These are phyloP conservation scores for Minunthozetes semirufus DNA, from an alignment of 2,888 invertebrate species.

Conservation along the genomic window DNA sequence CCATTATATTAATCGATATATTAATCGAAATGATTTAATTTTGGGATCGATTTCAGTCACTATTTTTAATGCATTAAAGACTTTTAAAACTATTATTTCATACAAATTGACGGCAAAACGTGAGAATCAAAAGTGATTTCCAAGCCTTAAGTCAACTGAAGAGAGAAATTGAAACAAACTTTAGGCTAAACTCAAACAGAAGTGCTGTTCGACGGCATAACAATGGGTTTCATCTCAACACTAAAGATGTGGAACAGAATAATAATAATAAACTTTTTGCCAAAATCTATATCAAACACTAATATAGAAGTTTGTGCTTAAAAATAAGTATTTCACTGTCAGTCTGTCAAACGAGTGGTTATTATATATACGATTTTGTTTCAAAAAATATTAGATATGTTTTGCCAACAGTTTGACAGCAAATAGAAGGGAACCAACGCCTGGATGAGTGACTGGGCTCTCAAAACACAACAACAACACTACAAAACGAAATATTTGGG, in stretches of 20 bases:
- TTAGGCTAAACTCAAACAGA: not conserved
- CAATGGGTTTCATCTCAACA: constrained; percentile 10
- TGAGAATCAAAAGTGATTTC: constrained; percentile 3
- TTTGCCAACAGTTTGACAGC: not conserved
- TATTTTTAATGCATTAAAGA: not conserved
- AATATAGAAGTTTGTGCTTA: not conserved
- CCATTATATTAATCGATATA: not conserved
- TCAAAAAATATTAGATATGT: not conserved
- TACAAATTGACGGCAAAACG: not conserved
- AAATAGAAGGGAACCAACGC: not conserved
- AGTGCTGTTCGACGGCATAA: not conserved
- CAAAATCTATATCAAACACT: no score
- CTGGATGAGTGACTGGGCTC: constrained; percentile 3
- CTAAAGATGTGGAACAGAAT: constrained; percentile 20
- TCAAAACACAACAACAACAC: not conserved
- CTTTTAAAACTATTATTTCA: not conserved
- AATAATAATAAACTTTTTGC: not conserved
- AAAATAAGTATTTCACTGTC: not conserved
- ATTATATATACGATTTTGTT: not conserved
- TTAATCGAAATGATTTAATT: not conserved
- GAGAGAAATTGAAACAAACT: not conserved
- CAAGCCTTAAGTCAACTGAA: not conserved
- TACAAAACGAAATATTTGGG: not conserved
- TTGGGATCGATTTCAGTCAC: not conserved
- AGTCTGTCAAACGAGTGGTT: not conserved